phyloP scores from a whole-genome alignment of 2,888 invertebrate genomes.

The Microplitis manilae region DNA sequence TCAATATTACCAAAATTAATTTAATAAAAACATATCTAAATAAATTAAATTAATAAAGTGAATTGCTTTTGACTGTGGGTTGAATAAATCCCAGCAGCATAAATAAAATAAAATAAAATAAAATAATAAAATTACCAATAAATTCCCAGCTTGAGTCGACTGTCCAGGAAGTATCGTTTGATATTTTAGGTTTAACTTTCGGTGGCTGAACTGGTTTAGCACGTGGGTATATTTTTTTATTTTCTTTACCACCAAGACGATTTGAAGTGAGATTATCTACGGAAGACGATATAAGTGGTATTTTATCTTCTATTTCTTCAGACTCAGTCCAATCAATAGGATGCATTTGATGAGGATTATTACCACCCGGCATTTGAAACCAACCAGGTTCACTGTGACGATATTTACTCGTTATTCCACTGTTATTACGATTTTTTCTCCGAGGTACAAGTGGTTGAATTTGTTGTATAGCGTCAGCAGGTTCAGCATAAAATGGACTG shows the following conservation, averaged over 20 bases:
- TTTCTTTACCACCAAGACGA: slow-evolving; percentile 68
- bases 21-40: background rate
- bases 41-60: background rate
- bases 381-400: slow-evolving; percentile 69
- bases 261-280: slow-evolving; percentile 77
- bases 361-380: slow-evolving; percentile 60
- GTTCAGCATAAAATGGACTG: slow-evolving; percentile 92
- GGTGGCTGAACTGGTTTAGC: slow-evolving; percentile 84
- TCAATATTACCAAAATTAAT: background rate
- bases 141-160: slow-evolving; percentile 94
- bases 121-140: slow-evolving; percentile 76
- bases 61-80: background rate
- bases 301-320: slow-evolving; percentile 67
- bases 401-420: slow-evolving; percentile 63
- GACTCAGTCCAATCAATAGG: slow-evolving; percentile 69
- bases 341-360: slow-evolving; percentile 62
- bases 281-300: slow-evolving; percentile 76
- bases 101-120: slow-evolving; percentile 7
- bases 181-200: slow-evolving; percentile 72
- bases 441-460: slow-evolving; percentile 59
- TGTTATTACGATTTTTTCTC: slow-evolving; percentile 59
- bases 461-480: slow-evolving; percentile 86
- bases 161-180: slow-evolving; percentile 79
- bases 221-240: slow-evolving; percentile 73
- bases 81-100: background rate